These are phyloP conservation scores for Notechis scutatus DNA, from an alignment of 2,113 vertebrate species.

Conservation along the genomic window DNA sequence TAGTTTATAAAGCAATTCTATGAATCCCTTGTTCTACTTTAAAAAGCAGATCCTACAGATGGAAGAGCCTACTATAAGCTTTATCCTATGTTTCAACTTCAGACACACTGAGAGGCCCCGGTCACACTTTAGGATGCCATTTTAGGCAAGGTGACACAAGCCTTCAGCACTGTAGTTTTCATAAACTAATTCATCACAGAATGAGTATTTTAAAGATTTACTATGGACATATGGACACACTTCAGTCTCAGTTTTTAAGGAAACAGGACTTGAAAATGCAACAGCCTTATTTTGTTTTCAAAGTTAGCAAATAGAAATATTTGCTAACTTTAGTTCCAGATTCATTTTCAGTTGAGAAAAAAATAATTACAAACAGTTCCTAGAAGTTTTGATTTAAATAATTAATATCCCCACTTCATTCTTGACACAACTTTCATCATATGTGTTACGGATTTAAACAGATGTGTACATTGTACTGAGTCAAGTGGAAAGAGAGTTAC, in stretches of 20 bases:
- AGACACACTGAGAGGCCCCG: background rate
- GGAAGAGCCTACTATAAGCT: background rate
- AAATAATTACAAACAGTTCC: background rate
- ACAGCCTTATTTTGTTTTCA: background rate
- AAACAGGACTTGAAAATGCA: background rate
- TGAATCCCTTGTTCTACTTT: background rate
- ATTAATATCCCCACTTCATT: background rate
- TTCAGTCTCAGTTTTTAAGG: background rate
- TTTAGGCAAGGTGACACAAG: background rate
- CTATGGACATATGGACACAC: background rate
- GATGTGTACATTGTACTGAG: background rate
- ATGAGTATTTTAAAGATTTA: background rate
- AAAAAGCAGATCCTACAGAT: background rate
- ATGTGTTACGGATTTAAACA: background rate
- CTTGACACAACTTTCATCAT: background rate
- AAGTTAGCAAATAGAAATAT: background rate
- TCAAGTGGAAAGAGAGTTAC: background rate
- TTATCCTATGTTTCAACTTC: background rate
- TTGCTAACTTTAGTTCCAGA: background rate
- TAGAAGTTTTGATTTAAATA: background rate
- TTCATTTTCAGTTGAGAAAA: background rate
- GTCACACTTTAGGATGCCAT: background rate
- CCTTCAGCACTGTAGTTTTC: background rate
- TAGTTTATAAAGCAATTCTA: background rate
- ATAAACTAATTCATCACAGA: background rate